These are phyloP conservation scores for Lingula anatina DNA, from an alignment of 2,888 invertebrate species.

Conservation along the genomic window DNA sequence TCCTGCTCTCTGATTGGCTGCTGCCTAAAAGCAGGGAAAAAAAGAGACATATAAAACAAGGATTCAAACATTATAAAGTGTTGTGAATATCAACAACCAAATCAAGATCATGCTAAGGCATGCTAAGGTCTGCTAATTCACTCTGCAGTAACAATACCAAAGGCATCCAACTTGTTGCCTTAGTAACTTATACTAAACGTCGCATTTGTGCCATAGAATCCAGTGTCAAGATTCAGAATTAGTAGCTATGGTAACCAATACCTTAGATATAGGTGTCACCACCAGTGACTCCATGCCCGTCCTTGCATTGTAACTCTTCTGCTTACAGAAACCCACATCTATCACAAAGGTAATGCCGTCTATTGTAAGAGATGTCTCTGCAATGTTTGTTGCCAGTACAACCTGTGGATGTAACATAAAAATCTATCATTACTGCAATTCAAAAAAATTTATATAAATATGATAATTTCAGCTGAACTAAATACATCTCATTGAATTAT, in stretches of 20 bases:
- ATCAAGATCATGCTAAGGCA: too few relatives aligned
- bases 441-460: neutral
- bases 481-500: neutral
- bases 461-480: neutral
- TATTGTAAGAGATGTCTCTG: slow-evolving; percentile 97
- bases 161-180: too few relatives aligned
- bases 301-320: slow-evolving; percentile 94
- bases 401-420: slow-evolving; percentile 61
- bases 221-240: too few relatives aligned
- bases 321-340: slow-evolving; percentile 99
- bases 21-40: slow-evolving; percentile 54
- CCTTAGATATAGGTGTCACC: slow-evolving; percentile 96
- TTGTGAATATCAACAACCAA: neutral
- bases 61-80: neutral
- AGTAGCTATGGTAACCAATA: too few relatives aligned
- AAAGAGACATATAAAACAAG: neutral
- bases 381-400: slow-evolving; percentile 96
- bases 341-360: slow-evolving; percentile 98
- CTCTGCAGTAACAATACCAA: too few relatives aligned
- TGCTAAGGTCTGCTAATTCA: too few relatives aligned
- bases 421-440: too few relatives aligned
- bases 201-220: too few relatives aligned
- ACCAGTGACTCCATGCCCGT: slow-evolving; percentile 98
- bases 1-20: slow-evolving; percentile 96
- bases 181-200: too few relatives aligned